Percentiles rank a stretch among this genome's conserved stretches.
Evolutionary conservation across 2,113 vertebrate species (phyloP).

Genomic region (Amblyopsis rosae): DNA sequence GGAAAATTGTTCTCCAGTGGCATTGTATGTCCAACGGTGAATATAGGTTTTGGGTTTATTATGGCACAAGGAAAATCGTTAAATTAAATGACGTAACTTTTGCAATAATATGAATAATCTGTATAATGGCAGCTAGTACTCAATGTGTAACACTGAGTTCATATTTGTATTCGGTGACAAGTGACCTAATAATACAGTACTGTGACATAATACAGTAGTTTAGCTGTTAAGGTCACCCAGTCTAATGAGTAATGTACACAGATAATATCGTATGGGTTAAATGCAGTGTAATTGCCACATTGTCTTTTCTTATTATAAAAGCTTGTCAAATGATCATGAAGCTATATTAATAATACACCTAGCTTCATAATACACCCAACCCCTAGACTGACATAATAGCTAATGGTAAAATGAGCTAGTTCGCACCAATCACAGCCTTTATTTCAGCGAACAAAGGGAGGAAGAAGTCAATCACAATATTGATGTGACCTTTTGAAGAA

Average conservation of each 20-base stretch:
- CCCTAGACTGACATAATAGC: slow-evolving; percentile 1
- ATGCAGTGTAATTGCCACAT: too few species aligned
- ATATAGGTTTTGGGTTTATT: slow-evolving; percentile 19
- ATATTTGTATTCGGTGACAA: too few species aligned
- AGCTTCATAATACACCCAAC: not conserved
- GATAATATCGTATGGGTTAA: too few species aligned
- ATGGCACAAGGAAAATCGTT: slow-evolving; percentile 25
- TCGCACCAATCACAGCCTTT: slow-evolving; percentile 41
- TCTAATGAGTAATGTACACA: too few species aligned
- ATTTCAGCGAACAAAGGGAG: slow-evolving; percentile 23
- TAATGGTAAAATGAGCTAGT: slow-evolving; percentile 40
- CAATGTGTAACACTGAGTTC: not conserved
- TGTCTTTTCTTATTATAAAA: not conserved
- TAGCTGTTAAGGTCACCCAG: too few species aligned
- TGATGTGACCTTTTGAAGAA: slow-evolving; percentile 60
- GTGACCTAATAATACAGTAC: too few species aligned
- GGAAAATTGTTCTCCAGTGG: slow-evolving; percentile 37
- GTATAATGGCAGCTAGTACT: not conserved
- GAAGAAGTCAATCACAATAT: slow-evolving; percentile 35
- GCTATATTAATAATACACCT: not conserved
- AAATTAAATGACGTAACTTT: too few species aligned
- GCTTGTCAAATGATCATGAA: not conserved
- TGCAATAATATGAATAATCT: too few species aligned
- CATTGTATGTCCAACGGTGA: slow-evolving; percentile 3
- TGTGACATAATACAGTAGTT: too few species aligned